Percentiles rank a stretch among this genome's conserved stretches.
These are phyloP conservation scores for Phyllostomus hastatus DNA, from an alignment of 2,113 vertebrate genomes.

Conservation along the genomic window DNA sequence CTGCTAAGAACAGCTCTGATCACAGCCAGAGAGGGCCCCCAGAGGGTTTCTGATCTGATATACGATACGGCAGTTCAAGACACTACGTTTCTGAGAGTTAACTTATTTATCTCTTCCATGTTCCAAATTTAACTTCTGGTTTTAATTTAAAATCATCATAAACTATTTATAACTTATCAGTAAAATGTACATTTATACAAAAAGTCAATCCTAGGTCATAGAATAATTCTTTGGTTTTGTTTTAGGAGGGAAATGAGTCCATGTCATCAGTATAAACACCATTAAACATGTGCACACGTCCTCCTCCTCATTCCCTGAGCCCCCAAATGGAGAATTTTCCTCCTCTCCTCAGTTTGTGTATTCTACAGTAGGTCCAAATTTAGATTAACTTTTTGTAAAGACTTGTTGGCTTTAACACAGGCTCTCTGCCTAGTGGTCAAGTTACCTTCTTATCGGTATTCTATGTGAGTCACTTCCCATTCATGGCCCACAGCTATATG, in stretches of 20 bases:
- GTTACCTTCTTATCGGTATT: background rate
- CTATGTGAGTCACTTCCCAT: background rate
- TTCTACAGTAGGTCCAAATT: slow-evolving; percentile 34
- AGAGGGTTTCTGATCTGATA: slow-evolving; percentile 23
- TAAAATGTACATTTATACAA: slow-evolving; percentile 67
- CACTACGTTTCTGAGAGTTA: slow-evolving; percentile 44
- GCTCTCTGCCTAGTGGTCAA: background rate
- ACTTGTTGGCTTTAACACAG: background rate
- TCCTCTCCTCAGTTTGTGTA: background rate
- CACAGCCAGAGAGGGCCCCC: slow-evolving; percentile 24
- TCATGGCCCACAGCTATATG: background rate
- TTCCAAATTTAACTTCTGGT: slow-evolving; percentile 64
- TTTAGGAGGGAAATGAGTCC: background rate
- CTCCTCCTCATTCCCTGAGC: background rate
- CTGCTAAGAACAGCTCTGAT: slow-evolving; percentile 40
- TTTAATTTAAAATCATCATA: slow-evolving; percentile 69
- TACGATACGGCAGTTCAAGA: slow-evolving; percentile 54
- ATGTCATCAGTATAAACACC: background rate
- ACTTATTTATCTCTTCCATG: slow-evolving; percentile 54
- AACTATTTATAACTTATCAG: slow-evolving; percentile 65
- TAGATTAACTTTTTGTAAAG: slow-evolving; percentile 4
- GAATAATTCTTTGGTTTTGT: slow-evolving; percentile 36
- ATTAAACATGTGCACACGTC: background rate
- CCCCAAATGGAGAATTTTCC: background rate
- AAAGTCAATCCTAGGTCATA: slow-evolving; percentile 49